phyloP scores from a whole-genome alignment of 2,113 vertebrate genomes.

The Oenanthe oenanthe region DNA sequence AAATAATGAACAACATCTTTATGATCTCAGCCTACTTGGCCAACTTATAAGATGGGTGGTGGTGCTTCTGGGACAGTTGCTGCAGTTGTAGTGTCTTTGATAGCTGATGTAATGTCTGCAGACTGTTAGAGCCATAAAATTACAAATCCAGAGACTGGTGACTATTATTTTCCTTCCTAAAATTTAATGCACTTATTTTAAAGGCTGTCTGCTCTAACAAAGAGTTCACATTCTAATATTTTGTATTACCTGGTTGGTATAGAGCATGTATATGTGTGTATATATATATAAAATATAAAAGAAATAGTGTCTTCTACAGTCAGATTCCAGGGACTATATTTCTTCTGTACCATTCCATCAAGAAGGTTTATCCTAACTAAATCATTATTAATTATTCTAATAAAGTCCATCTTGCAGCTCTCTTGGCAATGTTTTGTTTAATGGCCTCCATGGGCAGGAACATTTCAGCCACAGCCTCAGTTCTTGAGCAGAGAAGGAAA shows the following conservation, averaged over 20 bases:
- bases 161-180: background rate
- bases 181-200: background rate
- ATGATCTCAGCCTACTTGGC: background rate
- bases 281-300: background rate
- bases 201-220: background rate
- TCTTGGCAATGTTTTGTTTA: background rate
- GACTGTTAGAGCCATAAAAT: background rate
- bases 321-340: background rate
- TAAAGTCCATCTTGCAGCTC: background rate
- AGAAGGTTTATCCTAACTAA: background rate
- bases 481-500: background rate
- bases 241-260: background rate
- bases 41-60: background rate
- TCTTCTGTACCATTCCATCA: background rate
- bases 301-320: background rate
- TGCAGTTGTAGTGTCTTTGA: background rate
- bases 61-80: background rate
- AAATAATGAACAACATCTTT: background rate
- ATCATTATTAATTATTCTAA: background rate
- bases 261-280: background rate
- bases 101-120: conserved; percentile 48
- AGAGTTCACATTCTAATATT: background rate
- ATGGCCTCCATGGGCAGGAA: background rate
- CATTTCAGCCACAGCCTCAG: background rate
- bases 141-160: background rate